These are phyloP conservation scores for Eupithecia inturbata DNA, from an alignment of 2,888 invertebrate species.

Conservation along the genomic window DNA sequence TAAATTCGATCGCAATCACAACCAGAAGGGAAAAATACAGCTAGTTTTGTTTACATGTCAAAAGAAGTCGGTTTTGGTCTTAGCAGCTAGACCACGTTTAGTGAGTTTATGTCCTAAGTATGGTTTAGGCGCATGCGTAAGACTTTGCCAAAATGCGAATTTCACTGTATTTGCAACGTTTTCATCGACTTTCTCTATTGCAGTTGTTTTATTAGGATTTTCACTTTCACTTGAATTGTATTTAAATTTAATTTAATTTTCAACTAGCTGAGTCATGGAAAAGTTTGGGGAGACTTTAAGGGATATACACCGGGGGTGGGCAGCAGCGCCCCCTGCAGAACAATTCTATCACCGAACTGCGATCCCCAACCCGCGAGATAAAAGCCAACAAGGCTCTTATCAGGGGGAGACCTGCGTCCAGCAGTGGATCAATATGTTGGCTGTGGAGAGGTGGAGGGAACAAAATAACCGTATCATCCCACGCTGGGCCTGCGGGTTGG, in stretches of 20 bases:
- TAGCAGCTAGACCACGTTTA: constrained; percentile 48
- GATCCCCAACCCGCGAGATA: too few relatives aligned
- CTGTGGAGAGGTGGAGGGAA: too few relatives aligned
- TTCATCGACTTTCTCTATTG: constrained; percentile 66
- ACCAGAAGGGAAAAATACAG: constrained; percentile 17
- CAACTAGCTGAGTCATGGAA: neutral
- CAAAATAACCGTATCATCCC: too few relatives aligned
- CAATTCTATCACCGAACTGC: too few relatives aligned
- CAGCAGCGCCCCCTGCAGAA: too few relatives aligned
- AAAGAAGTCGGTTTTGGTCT: constrained; percentile 22
- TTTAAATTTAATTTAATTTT: too few relatives aligned
- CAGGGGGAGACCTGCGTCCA: too few relatives aligned
- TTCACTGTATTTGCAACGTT: constrained; percentile 64
- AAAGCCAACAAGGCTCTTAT: too few relatives aligned
- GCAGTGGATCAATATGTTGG: too few relatives aligned
- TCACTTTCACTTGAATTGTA: constrained; percentile 19
- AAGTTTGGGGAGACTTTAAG: too few relatives aligned
- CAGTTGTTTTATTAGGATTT: constrained; percentile 37
- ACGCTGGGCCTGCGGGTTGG: too few relatives aligned
- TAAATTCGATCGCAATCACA: constrained; percentile 24
- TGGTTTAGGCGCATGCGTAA: constrained; percentile 62
- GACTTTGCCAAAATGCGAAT: constrained; percentile 57
- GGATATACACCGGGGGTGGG: too few relatives aligned
- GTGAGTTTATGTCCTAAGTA: constrained; percentile 47
- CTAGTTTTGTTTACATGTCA: constrained; percentile 42